Percentiles rank a stretch among this genome's conserved stretches.
These are phyloP conservation scores for Xyrauchen texanus DNA, from an alignment of 2,113 vertebrate species.

Conservation along the genomic window DNA sequence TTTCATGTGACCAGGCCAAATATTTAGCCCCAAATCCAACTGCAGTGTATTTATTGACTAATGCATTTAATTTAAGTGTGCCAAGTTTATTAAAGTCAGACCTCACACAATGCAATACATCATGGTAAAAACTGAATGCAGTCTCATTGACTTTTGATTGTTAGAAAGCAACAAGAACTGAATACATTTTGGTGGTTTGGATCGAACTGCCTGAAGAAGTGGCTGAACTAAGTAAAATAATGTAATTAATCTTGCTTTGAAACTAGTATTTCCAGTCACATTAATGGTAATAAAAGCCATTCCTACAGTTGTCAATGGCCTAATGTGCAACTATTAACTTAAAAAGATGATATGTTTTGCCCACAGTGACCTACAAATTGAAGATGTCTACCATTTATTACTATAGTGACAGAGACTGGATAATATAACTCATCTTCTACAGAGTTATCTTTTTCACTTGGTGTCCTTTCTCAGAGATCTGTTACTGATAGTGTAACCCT, in stretches of 20 bases:
- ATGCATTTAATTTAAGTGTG: too few relatives aligned
- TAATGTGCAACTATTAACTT: neutral
- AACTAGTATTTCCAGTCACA: constrained; percentile 9
- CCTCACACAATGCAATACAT: too few relatives aligned
- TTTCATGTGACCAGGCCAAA: too few relatives aligned
- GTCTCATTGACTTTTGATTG: too few relatives aligned
- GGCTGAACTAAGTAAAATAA: neutral
- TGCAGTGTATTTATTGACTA: too few relatives aligned
- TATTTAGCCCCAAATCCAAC: too few relatives aligned
- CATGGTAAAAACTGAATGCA: too few relatives aligned
- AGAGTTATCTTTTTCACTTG: constrained; percentile 10
- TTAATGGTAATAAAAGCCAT: neutral
- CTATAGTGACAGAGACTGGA: neutral
- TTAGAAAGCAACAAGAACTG: too few relatives aligned
- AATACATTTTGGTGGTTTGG: too few relatives aligned
- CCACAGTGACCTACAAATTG: neutral
- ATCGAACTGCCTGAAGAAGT: too few relatives aligned
- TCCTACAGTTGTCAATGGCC: neutral
- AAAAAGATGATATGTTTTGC: neutral
- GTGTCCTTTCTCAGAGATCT: constrained; percentile 20
- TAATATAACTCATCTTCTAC: constrained; percentile 2
- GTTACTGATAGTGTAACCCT: neutral
- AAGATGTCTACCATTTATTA: neutral
- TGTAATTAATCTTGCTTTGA: neutral
- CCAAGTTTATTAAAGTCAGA: too few relatives aligned